Evolutionary conservation across 2,113 vertebrate genomes (phyloP), one percentile per base, ranked within the genome.

Genomic region (Chaetura pelagica): DNA sequence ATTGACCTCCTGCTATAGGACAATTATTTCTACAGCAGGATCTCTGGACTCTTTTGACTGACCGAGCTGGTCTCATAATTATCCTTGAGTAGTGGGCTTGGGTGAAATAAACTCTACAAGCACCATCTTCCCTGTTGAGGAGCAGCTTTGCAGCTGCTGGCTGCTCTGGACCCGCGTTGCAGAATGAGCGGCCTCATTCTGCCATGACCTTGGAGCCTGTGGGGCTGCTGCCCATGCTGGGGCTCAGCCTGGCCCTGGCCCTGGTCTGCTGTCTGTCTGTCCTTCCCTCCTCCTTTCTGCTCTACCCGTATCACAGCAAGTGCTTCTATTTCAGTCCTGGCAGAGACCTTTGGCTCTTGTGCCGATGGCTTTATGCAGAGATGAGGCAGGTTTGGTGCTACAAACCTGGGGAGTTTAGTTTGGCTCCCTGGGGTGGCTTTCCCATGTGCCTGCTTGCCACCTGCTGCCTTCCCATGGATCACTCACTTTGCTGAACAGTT

Each of bases 121-220:
- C 29, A 1, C 10, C 4, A 3, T 32, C 13, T 57, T 52, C 24
- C 32, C n/a, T 34, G 29, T 12, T 24, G 6, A 40, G 35, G 42
- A 71, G 49, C 61, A 79, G 32, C 73, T 94, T 17, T 34, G 59
- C 6, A 10, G 66, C 21, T 38, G 40, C 19, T 48, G 6, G 23
- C 30, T 4, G 0, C n/a, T 67, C 23, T 26, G 34, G 34, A 67
- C n/a, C 69, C 38, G 15, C 15, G 6, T 10, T 3, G 1, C 7
- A 7, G 38, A 32, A 69, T 10, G 57, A 42, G 17, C 12, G 63
- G 22, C 51, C 44, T 24, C 22, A 0, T 30, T 10, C 81, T 29
- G 38, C 38, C n/a, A 46, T 0, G 0, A 4, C 34, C 20, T 8
- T 32, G 19, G 22, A 34, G 30, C 52, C 66, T 23, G 1, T 1